Evolutionary conservation across 2,113 vertebrate species (phyloP), one percentile per base, ranked within the genome.

Genomic region (Suricata suricatta): DNA sequence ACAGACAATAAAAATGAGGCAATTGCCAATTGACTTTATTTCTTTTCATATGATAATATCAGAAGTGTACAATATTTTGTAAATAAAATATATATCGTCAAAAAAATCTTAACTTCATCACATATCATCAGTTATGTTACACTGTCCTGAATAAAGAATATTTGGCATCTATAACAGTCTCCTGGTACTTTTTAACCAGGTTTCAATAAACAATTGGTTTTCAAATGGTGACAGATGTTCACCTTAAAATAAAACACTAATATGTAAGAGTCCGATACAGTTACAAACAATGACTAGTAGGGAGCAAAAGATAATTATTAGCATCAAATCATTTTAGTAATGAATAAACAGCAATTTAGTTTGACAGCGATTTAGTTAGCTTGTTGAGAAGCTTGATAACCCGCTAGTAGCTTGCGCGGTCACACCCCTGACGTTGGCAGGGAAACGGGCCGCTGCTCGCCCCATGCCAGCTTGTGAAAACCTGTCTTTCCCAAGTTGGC

Each of bases 11-110:
- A 83, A 96, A 97, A 47, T 33, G 29, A 96, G 83, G 93, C 50
- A 71, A 91, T 97, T 98, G 97, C 94, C 97, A 97, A 90, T 76
- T 97, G 96, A 98, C 88, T 98, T 99, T 99, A 99, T 98, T 99
- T 94, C 95, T 79, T 98, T 98, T 98, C 90, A 97, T 96, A 97
- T 95, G 96, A 96, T 96, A 98, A 98, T 98, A 98, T 96, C 96
- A 98, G 96, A 71, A 97, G 88, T 96, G 88, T 95, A 90, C 95
- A 96, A 89, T 94, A 93, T 92, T 96, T 96, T 85, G 92, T 96
- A 98, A 93, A 90, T 64, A 97, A 76, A 86, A 98, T 97, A 98
- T 97, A 98, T 97, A 97, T 54, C 84, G 90, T 25, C 27, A 90
- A 0, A 1, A 93, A 71, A 89, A 1, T 63, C 92, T 92, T 90